These are phyloP conservation scores for Tenthredo notha DNA, from an alignment of 2,888 invertebrate genomes.

Conservation along the genomic window DNA sequence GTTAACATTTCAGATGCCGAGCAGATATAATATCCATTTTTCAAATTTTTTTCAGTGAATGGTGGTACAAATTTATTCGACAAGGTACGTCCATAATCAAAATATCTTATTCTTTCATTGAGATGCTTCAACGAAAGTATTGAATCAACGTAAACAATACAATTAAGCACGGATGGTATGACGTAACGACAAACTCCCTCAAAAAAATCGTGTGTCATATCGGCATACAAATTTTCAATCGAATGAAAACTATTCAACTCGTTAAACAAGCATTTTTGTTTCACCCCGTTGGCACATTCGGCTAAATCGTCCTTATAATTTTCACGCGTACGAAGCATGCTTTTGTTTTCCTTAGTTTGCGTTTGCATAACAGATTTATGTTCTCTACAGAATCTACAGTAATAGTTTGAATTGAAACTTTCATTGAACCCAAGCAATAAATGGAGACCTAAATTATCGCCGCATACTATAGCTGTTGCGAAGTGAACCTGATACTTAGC, in stretches of 20 bases:
- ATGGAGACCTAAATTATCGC: constrained; percentile 47
- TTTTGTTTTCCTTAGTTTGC: not conserved
- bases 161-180: constrained; percentile 36
- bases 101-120: constrained; percentile 50
- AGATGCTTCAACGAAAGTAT: constrained; percentile 27
- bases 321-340: not conserved
- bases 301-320: not conserved
- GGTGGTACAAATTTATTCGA: constrained; percentile 49
- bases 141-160: not conserved
- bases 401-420: constrained; percentile 56
- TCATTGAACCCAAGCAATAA: constrained; percentile 58
- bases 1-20: constrained; percentile 16
- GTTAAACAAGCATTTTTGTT: constrained; percentile 40
- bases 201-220: constrained; percentile 53
- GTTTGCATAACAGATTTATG: not conserved
- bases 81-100: constrained; percentile 48
- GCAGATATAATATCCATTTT: not conserved
- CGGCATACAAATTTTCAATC: not conserved
- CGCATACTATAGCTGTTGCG: constrained; percentile 56
- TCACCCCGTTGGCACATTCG: not conserved
- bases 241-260: not conserved
- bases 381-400: not conserved
- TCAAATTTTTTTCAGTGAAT: not conserved
- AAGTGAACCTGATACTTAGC: constrained; percentile 56
- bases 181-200: constrained; percentile 48